Base-by-base conservation (phyloP, 2,888 invertebrate genomes). In the Liposcelis brunnea region DNA sequence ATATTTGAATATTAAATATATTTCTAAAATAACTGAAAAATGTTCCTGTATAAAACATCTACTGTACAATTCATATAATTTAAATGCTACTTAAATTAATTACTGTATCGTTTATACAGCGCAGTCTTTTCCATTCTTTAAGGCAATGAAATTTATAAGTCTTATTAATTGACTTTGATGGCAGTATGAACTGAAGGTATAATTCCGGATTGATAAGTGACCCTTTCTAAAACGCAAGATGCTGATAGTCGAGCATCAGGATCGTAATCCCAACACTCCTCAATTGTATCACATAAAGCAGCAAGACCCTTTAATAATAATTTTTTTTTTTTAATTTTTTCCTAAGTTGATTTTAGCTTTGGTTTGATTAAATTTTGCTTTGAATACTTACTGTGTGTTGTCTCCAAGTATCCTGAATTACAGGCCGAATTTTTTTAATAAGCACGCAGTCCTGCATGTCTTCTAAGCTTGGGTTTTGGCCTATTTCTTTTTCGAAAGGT, bases 361-460 rank as follows among this genome's bases (percentile, higher is more conserved):
- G 8, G n/a, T 38, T 8, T 10, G 10, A 32, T 10, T 32, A 32
- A 32, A 11, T 11, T n/a, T 10, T 32, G n/a, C n/a, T n/a, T n/a
- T n/a, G n/a, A 32, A 32, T 46, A 58, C 70, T 71, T 64, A 89
- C 89, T 48, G 77, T 70, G 67, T 89, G 85, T 54, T 80, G 75
- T 49, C 78, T 73, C 94, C 94, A 95, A 51, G 77, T 71, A 51
- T 82, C 78, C 55, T 77, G 77, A 55, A 93, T 79, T 45, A 74
- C 70, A 40, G 95, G 95, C 49, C 94, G 70, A 55, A 84, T 72
- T 62, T 93, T 91, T 59, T 86, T 77, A 60, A 84, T 83, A 14
- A 93, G 93, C 16, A 97, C 95, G 49, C 83, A 80, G 54, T 93
- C 93, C 63, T 97, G 94, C 83, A 98, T 91, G 58, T 89, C 87